These are phyloP conservation scores for Eupithecia pulchellata DNA, from an alignment of 2,888 invertebrate genomes.

Conservation along the genomic window DNA sequence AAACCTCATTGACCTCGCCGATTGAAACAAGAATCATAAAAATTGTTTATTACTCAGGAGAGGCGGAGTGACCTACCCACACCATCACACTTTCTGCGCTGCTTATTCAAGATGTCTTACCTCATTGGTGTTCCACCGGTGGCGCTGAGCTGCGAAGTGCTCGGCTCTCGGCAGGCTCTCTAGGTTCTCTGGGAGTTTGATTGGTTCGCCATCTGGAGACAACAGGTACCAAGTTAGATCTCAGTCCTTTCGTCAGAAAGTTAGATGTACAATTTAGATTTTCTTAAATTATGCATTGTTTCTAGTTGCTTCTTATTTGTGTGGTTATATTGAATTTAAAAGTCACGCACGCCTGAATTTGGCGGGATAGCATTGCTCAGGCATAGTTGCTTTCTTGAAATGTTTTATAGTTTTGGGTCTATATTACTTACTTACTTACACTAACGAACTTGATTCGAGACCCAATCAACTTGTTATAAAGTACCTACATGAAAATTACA, in stretches of 20 bases:
- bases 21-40: neutral
- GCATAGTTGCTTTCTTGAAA: neutral
- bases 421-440: too few relatives aligned
- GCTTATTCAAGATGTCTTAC: constrained; percentile 77
- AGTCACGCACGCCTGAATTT: neutral
- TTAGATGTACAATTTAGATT: neutral
- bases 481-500: neutral
- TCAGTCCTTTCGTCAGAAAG: neutral
- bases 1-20: neutral
- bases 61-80: neutral
- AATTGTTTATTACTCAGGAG: neutral
- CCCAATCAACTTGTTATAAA: neutral
- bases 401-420: neutral
- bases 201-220: constrained; percentile 93
- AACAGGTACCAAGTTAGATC: constrained; percentile 19
- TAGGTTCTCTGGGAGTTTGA: constrained; percentile 97
- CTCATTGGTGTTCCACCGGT: constrained; percentile 99
- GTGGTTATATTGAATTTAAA: neutral
- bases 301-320: neutral
- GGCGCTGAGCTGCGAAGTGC: constrained; percentile 97
- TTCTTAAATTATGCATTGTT: neutral
- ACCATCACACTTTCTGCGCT: neutral
- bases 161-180: constrained; percentile 97
- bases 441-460: too few relatives aligned
- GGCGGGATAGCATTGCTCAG: neutral